Conservation (phyloP, 2,113 vertebrate genomes). For the Thunnus thynnus region DNA sequence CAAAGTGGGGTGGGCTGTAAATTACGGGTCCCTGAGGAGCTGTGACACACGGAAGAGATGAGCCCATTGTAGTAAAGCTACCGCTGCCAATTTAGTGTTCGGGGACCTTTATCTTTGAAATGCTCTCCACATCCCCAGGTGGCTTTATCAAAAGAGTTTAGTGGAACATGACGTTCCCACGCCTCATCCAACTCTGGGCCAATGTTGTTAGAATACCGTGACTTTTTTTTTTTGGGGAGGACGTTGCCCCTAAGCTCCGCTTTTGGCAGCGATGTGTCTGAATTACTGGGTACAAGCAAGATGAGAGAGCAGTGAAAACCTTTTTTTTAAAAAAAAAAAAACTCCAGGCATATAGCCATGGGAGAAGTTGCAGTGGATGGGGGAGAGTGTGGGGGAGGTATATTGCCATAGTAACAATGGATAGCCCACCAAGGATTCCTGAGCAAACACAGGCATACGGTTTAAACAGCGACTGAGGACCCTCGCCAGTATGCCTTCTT, state of each 20-base stretch:
- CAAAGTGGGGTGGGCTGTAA: slow-evolving; percentile 71
- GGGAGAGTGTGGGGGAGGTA: slow-evolving; percentile 30
- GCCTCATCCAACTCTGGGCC: slow-evolving; percentile 60
- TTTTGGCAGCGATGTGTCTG: slow-evolving; percentile 61
- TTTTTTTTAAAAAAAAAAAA: slow-evolving; percentile 19
- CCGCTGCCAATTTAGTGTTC: slow-evolving; percentile 69
- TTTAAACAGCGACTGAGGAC: slow-evolving; percentile 57
- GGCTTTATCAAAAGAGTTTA: slow-evolving; percentile 74
- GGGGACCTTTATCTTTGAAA: slow-evolving; percentile 69
- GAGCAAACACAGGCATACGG: slow-evolving; percentile 64
- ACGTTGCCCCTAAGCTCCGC: slow-evolving; percentile 43
- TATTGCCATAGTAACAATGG: slow-evolving; percentile 80
- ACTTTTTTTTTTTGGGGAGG: slow-evolving; percentile 38
- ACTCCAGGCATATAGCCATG: slow-evolving; percentile 61
- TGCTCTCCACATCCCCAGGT: slow-evolving; percentile 64
- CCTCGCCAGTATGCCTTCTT: slow-evolving; percentile 30
- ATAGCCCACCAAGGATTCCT: slow-evolving; percentile 71
- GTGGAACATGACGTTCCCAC: slow-evolving; percentile 71
- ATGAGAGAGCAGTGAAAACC: slow-evolving; percentile 51
- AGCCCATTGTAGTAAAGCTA: slow-evolving; percentile 64
- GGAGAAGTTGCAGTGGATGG: slow-evolving; percentile 53
- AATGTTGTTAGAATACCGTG: slow-evolving; percentile 38
- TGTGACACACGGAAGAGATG: slow-evolving; percentile 61
- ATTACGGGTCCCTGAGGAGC: slow-evolving; percentile 69
- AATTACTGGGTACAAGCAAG: slow-evolving; percentile 64